Evolutionary conservation across 1,140 invertebrate genomes (phyloP), one percentile per base, ranked within the genome.

Genomic region (Camponotus vicinus): DNA sequence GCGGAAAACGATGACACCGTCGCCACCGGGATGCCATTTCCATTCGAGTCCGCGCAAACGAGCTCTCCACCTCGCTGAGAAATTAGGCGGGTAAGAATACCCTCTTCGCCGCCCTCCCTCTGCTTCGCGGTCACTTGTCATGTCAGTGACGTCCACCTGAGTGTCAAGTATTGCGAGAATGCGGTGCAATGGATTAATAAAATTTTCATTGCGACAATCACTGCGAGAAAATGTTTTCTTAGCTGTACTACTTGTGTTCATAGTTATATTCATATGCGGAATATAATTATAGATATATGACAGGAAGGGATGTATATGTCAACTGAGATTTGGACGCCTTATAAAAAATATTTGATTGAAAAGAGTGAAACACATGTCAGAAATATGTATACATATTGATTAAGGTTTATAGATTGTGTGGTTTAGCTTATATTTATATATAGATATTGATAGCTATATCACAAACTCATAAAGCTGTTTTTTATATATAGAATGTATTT

Each of bases 51-150:
- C n/a, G 73, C 73, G 88, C 78, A 37, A 89, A 82, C 40, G 32
- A 79, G 7, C 85, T 89, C 71, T 79, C 8, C 11, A 70, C 13
- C 18, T 71, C 34, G 11, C 32, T 63, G n/a, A 87, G 75, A 86
- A 66, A 84, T 0, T 52, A 52, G 37, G 78, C 71, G 88, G 27
- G 88, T 90, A 90, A 90, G 73, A 61, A 78, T 40, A 79, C 73
- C 18, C 42, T 27, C 18, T 27, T 32, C 27, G n/a, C 40, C n/a
- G 4, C 37, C 57, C 66, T 67, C 67, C 42, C 6, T 75, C 21
- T 18, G 64, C 49, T 87, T 84, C 52, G 45, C 59, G 1, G 34
- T 76, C 55, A 59, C n/a, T 63, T 52, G 15, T 45, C 42, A 45
- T 76, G 70, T 87, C 77, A 88, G 61, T 40, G 3, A 40, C 6